Conservation (phyloP, 2,113 vertebrate genomes). For the Siniperca chuatsi region DNA sequence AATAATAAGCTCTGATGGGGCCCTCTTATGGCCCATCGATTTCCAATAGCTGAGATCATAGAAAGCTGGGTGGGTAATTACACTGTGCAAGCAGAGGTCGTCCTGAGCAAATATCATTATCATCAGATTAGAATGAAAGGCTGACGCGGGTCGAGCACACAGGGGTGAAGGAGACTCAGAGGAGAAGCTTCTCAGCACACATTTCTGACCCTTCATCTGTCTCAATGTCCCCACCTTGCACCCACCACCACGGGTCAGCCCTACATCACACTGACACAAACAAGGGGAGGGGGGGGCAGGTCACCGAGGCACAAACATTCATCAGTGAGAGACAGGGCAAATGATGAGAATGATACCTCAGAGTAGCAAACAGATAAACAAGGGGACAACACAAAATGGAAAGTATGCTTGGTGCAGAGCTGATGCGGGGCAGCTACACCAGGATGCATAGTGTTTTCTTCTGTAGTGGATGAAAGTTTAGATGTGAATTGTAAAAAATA, state of each 20-base stretch:
- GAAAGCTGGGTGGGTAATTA: constrained; percentile 81
- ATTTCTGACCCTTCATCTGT: constrained; percentile 73
- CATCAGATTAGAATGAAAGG: constrained; percentile 85
- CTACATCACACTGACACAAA: constrained; percentile 70
- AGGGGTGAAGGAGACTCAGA: constrained; percentile 74
- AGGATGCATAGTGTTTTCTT: background rate
- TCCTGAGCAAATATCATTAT: constrained; percentile 86
- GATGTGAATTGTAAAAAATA: background rate
- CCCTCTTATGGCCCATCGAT: constrained; percentile 85
- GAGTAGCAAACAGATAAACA: constrained; percentile 61
- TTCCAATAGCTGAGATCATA: constrained; percentile 85
- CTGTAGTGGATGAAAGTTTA: background rate
- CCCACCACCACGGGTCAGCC: constrained; percentile 66
- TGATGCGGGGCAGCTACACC: background rate
- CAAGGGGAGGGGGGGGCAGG: constrained; percentile 33
- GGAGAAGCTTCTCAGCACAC: constrained; percentile 60
- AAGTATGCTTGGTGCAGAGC: background rate
- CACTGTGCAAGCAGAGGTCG: constrained; percentile 83
- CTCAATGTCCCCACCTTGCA: constrained; percentile 64
- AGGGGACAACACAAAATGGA: background rate
- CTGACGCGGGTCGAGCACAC: constrained; percentile 47
- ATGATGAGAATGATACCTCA: constrained; percentile 67
- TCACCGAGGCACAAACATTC: constrained; percentile 55
- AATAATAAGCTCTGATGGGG: constrained; percentile 83
- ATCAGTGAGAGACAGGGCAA: constrained; percentile 71